A percentile compares a stretch with the other conserved stretches of the same genome.
phyloP scores from a whole-genome alignment of 2,888 invertebrate genomes.

The Troglohyphantes excavatus region DNA sequence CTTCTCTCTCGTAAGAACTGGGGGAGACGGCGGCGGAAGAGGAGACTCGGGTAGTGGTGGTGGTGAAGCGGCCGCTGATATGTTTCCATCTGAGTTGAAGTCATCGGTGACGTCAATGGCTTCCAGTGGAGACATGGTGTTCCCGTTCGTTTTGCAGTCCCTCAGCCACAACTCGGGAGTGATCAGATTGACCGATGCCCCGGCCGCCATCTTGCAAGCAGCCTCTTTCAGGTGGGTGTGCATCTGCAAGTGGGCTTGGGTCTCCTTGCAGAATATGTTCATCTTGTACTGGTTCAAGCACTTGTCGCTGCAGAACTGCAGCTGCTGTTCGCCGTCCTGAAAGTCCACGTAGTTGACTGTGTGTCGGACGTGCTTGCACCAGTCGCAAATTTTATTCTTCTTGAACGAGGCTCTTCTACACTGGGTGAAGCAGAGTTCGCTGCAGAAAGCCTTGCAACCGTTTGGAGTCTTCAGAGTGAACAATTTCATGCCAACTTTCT shows the following conservation, averaged over 20 bases:
- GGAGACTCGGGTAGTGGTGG: slow-evolving; percentile 46
- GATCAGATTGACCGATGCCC: slow-evolving; percentile 85
- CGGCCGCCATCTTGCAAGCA: slow-evolving; percentile 78
- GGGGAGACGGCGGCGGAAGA: slow-evolving; percentile 16
- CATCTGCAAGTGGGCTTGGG: slow-evolving; percentile 94
- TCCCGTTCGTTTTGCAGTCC: slow-evolving; percentile 85
- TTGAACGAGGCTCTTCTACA: slow-evolving; percentile 94
- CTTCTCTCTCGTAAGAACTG: slow-evolving; percentile 26
- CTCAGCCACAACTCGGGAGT: slow-evolving; percentile 95
- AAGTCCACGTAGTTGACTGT: slow-evolving; percentile 96
- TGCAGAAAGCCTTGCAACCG: slow-evolving; percentile 87
- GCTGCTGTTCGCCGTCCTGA: slow-evolving; percentile 93
- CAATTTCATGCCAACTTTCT: slow-evolving; percentile 82
- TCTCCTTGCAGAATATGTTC: slow-evolving; percentile 97
- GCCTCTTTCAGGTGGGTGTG: slow-evolving; percentile 87
- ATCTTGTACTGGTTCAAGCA: slow-evolving; percentile 98
- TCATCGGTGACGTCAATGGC: slow-evolving; percentile 56
- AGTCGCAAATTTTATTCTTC: slow-evolving; percentile 88
- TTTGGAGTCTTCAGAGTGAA: slow-evolving; percentile 82
- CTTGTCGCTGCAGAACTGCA: slow-evolving; percentile 94
- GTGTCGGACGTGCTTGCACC: slow-evolving; percentile 94
- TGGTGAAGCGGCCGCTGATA: slow-evolving; percentile 35
- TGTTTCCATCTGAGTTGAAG: slow-evolving; percentile 67
- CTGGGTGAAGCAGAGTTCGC: slow-evolving; percentile 94
- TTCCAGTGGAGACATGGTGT: slow-evolving; percentile 50